Conservation (phyloP, 2,113 vertebrate species). For the Mustelus asterias region DNA sequence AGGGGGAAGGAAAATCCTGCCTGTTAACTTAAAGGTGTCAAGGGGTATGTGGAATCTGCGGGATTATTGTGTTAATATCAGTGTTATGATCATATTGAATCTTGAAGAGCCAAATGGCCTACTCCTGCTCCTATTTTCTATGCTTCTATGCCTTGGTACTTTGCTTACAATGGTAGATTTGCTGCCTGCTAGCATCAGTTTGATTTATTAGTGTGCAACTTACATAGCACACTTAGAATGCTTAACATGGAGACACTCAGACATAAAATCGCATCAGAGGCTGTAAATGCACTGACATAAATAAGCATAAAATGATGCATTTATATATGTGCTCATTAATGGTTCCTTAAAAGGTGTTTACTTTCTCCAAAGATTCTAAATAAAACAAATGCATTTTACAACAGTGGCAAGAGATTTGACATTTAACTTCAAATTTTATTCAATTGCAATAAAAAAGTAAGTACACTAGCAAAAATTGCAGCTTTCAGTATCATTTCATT, state of each 20-base stretch:
- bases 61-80: too few relatives aligned
- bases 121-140: too few relatives aligned
- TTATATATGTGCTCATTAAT: not conserved
- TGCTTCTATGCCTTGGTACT: too few relatives aligned
- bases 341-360: not conserved
- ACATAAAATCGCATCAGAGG: not conserved
- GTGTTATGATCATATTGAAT: too few relatives aligned
- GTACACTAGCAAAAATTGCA: not conserved
- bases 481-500: not conserved
- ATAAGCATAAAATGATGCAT: not conserved
- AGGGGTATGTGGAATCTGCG: too few relatives aligned
- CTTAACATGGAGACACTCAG: not conserved
- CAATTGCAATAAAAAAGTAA: conserved; percentile 14
- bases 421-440: conserved; percentile 16
- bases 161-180: not conserved
- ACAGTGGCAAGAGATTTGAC: not conserved
- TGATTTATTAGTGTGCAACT: not conserved
- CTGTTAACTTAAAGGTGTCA: too few relatives aligned
- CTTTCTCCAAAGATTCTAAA: not conserved
- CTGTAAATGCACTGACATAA: not conserved
- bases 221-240: not conserved
- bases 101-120: too few relatives aligned
- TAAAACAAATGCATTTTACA: conserved; percentile 22
- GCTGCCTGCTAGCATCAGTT: not conserved
- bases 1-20: too few relatives aligned